phyloP scores from a whole-genome alignment of 1,140 invertebrate genomes.

The Matsumurasca onukii region DNA sequence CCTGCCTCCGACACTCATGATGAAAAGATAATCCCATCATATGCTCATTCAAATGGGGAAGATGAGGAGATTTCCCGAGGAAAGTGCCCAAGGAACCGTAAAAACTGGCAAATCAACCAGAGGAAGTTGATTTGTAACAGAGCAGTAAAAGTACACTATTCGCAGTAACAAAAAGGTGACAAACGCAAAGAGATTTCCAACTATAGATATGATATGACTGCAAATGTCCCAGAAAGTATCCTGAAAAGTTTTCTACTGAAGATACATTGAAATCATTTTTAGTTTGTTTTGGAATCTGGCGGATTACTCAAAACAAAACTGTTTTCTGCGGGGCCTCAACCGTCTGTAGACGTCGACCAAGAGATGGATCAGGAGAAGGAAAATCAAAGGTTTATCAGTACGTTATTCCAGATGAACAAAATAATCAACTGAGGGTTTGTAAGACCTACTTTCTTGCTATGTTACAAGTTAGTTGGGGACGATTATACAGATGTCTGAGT shows the following conservation, averaged over 20 bases:
- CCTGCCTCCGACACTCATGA: neutral
- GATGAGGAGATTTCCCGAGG: neutral
- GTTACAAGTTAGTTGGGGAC: too few relatives aligned
- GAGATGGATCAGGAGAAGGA: slow-evolving; percentile 1
- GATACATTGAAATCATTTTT: slow-evolving; percentile 16
- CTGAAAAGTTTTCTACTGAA: slow-evolving; percentile 18
- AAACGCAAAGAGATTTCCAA: slow-evolving; percentile 7
- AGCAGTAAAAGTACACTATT: neutral
- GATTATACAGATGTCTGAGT: too few relatives aligned
- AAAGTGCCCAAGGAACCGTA: neutral
- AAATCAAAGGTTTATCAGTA: too few relatives aligned
- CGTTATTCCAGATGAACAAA: slow-evolving; percentile 4
- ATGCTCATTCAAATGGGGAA: neutral
- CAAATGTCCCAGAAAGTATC: slow-evolving; percentile 20
- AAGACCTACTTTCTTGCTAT: too few relatives aligned
- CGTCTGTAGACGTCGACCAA: neutral
- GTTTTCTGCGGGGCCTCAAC: slow-evolving; percentile 10
- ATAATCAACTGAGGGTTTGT: slow-evolving; percentile 26
- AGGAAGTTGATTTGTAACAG: slow-evolving; percentile 12
- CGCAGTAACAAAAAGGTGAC: neutral
- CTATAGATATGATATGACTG: slow-evolving; percentile 8
- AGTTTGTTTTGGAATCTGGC: slow-evolving; percentile 19
- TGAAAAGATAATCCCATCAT: neutral
- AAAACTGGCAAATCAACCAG: slow-evolving; percentile 5
- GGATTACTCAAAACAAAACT: slow-evolving; percentile 22